A percentile compares a stretch with the other conserved stretches of the same genome.
Conservation (phyloP, 1,140 invertebrate species). For the Lepidurus couesii region DNA sequence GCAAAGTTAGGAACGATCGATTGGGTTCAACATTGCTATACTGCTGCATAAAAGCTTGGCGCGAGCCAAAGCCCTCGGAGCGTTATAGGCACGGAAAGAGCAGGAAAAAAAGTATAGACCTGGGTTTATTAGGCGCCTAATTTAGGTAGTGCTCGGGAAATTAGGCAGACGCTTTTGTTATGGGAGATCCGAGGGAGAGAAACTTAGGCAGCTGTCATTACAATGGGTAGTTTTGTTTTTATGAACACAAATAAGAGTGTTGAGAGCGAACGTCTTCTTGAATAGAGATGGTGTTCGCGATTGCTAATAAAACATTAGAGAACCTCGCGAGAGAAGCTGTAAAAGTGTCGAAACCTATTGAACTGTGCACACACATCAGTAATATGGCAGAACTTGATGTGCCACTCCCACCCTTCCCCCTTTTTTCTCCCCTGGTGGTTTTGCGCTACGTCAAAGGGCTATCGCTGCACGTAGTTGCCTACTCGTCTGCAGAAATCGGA, state of each 20-base stretch:
- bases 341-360: too few species aligned
- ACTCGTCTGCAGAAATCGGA: too few species aligned
- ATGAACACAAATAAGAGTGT: neutral
- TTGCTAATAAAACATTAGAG: too few species aligned
- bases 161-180: neutral
- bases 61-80: neutral
- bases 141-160: constrained; percentile 17
- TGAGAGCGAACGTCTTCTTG: too few species aligned
- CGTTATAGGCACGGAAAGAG: neutral
- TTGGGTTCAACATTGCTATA: neutral
- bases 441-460: too few species aligned
- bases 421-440: too few species aligned
- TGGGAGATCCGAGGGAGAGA: neutral
- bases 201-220: neutral
- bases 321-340: too few species aligned
- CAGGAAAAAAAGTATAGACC: neutral
- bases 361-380: too few species aligned
- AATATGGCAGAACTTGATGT: too few species aligned
- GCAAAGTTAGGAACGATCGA: constrained; percentile 13
- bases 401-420: too few species aligned
- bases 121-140: neutral
- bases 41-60: neutral
- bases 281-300: too few species aligned
- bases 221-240: neutral
- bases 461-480: too few species aligned